Evolutionary conservation across 2,888 invertebrate genomes (phyloP), one percentile per base, ranked within the genome.

Genomic region (Drosophila macrothrix): DNA sequence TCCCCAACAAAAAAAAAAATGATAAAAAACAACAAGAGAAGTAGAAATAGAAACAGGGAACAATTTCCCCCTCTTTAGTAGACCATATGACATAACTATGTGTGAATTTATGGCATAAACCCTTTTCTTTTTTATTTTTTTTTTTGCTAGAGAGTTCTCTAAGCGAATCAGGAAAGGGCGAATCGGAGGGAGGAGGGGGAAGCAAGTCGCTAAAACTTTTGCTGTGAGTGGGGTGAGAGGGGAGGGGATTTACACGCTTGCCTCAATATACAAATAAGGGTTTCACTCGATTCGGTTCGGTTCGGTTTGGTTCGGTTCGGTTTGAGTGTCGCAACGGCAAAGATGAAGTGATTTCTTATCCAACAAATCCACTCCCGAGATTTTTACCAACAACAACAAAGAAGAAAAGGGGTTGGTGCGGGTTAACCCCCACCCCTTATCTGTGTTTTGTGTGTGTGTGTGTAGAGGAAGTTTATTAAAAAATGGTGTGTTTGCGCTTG

Each of bases 31-130:
- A 70, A 22, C 6, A 22, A 22, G 0, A 6, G 22, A 37, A 72
- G 71, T 68, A 74, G 28, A 50, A 50, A 50, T 10, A 5, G 28
- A 29, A 46, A 25, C 25, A 16, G 25, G 71, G 67, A n/a, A 39
- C 29, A 39, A 39, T 39, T n/a, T 41, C 67, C 29, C 33, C 39
- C 67, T 55, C 55, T 50, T 66, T 66, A 67, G 55, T 37, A n/a
- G 46, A 55, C 82, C 89, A 90, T 79, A 81, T 89, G 86, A 88
- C 84, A 84, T 85, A 90, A 90, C 83, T 74, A 90, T 88, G 91
- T 92, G 91, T 82, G 90, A 92, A 91, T 91, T 86, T 87, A 89
- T 88, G 84, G 84, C 76, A 75, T 84, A 78, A 91, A 87, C 92
- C 91, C 88, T 87, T 91, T 91, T 84, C 54, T 31, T 10, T 29